Conservation (phyloP, 2,113 vertebrate genomes). For the Gavialis gangeticus region DNA sequence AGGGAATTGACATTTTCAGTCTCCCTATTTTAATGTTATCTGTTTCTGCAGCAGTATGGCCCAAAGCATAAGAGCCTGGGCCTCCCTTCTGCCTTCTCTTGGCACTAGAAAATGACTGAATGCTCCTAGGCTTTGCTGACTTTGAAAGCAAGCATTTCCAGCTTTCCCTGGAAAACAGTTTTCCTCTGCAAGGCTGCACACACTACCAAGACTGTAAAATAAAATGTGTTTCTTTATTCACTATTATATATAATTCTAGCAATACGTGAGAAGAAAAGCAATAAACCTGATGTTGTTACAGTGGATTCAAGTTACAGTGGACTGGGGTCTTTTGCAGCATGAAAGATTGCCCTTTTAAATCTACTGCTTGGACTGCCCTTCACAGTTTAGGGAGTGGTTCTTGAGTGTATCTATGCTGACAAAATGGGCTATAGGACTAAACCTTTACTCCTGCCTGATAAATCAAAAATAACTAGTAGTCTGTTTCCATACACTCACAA, state of each 20-base stretch:
- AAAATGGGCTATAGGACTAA: background rate
- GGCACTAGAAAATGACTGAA: background rate
- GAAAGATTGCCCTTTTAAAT: background rate
- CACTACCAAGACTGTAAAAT: background rate
- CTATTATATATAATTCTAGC: background rate
- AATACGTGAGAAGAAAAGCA: background rate
- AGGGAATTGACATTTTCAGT: background rate
- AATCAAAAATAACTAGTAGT: background rate
- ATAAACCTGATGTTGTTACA: background rate
- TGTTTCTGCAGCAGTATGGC: background rate
- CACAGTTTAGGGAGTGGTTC: background rate
- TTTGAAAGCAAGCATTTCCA: background rate
- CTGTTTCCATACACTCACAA: background rate
- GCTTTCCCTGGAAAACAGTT: background rate
- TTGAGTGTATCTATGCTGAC: background rate
- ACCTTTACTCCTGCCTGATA: background rate
- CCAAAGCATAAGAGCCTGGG: background rate
- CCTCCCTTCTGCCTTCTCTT: background rate
- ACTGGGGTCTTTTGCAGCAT: background rate
- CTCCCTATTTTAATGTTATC: background rate
- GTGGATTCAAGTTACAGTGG: background rate
- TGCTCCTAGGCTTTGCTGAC: background rate
- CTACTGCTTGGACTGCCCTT: background rate
- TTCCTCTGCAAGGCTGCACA: background rate
- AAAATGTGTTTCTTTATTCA: background rate